These are phyloP conservation scores for Gallinago nigripennis DNA, from an alignment of 2,797 vertebrate species.

Conservation along the genomic window DNA sequence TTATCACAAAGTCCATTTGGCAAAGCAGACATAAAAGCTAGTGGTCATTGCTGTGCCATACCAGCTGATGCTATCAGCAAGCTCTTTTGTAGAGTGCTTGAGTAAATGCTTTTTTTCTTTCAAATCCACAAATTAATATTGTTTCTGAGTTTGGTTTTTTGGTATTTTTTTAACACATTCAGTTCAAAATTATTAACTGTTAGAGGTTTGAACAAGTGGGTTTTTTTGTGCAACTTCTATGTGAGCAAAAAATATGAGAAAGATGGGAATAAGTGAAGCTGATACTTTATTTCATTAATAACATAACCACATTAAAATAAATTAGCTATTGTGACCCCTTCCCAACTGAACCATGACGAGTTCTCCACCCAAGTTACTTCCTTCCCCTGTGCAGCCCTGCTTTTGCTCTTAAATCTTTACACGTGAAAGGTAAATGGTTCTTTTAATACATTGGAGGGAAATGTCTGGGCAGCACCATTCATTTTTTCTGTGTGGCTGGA, in stretches of 20 bases:
- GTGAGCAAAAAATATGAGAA: neutral
- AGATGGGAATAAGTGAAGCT: neutral
- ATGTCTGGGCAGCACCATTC: neutral
- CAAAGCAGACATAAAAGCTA: neutral
- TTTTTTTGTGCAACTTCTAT: neutral
- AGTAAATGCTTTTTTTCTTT: neutral
- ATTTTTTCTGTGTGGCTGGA: neutral
- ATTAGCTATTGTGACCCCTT: neutral
- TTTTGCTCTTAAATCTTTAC: neutral
- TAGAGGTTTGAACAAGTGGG: neutral
- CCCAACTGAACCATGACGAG: neutral
- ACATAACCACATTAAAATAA: neutral
- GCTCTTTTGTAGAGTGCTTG: neutral
- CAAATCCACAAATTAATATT: neutral
- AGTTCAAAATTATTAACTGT: neutral
- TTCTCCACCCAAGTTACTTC: neutral
- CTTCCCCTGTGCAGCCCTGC: neutral
- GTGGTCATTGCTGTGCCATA: neutral
- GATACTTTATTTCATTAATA: neutral
- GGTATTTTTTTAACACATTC: neutral
- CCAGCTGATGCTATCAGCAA: neutral
- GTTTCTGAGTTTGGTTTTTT: neutral
- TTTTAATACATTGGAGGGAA: neutral
- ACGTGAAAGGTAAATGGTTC: neutral
- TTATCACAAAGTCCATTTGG: neutral